Conservation (phyloP, 1,140 invertebrate genomes). For the Polypedilum vanderplanki region DNA sequence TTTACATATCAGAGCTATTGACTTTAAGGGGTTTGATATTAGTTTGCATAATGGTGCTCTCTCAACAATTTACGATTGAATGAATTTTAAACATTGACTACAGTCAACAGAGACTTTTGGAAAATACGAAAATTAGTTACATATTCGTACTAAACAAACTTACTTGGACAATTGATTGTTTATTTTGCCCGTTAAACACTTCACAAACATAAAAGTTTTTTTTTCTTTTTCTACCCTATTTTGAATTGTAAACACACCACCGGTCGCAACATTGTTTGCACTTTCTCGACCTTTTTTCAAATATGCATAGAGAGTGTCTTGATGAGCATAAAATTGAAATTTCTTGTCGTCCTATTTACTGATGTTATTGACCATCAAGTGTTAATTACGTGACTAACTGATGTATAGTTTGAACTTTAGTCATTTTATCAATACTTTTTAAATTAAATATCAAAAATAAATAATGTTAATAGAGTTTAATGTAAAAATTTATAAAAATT, state of each 20-base stretch:
- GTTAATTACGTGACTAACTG: neutral
- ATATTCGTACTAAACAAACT: constrained; percentile 1
- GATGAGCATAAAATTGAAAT: neutral
- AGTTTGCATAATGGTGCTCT: too few species aligned
- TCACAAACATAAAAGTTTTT: neutral
- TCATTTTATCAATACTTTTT: too few species aligned
- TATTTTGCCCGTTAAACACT: constrained; percentile 12
- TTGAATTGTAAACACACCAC: neutral
- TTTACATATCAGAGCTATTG: too few species aligned
- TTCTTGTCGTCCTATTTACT: neutral
- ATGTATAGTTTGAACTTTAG: too few species aligned
- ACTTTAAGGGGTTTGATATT: too few species aligned
- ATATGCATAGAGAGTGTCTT: too few species aligned
- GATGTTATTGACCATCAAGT: neutral
- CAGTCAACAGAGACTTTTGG: neutral
- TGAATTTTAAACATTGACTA: neutral
- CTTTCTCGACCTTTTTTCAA: constrained; percentile 10
- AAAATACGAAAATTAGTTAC: neutral
- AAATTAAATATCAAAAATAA: too few species aligned
- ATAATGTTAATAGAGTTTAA: too few species aligned
- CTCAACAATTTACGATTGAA: neutral
- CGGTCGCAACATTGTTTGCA: constrained; percentile 15
- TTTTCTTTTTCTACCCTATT: too few species aligned
- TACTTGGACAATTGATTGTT: neutral
- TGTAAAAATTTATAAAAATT: too few species aligned